Percentiles rank a stretch among this genome's conserved stretches.
Conservation (phyloP, 2,888 invertebrate species). For the Pammene fasciana region DNA sequence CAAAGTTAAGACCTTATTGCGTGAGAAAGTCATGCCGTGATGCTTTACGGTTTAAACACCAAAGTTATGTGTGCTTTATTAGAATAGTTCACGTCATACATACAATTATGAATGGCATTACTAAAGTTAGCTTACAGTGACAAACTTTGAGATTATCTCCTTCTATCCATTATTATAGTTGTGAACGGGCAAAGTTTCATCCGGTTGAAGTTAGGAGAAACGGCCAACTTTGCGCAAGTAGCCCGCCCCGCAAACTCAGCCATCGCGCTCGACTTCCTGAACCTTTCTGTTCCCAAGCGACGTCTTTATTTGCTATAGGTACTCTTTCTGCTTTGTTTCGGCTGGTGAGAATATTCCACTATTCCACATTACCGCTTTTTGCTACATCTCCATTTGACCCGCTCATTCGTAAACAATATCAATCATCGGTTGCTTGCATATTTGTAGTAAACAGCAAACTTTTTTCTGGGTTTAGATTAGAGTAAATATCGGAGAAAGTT, state of each 20-base stretch:
- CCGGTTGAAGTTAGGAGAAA: slow-evolving; percentile 58
- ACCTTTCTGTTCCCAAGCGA: slow-evolving; percentile 56
- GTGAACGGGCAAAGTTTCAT: slow-evolving; percentile 64
- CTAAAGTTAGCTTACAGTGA: slow-evolving; percentile 63
- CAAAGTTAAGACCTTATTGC: too few relatives aligned
- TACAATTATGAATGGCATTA: slow-evolving; percentile 56
- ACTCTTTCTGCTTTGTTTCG: slow-evolving; percentile 40
- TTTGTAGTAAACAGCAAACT: slow-evolving; percentile 20
- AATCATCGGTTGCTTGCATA: slow-evolving; percentile 22
- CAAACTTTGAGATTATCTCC: slow-evolving; percentile 74
- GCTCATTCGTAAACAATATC: slow-evolving; percentile 22
- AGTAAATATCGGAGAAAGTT: slow-evolving; percentile 63
- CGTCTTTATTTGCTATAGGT: slow-evolving; percentile 57
- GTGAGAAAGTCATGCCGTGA: too few relatives aligned
- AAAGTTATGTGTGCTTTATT: background rate
- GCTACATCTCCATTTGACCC: slow-evolving; percentile 4
- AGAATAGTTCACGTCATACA: background rate
- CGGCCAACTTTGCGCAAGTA: slow-evolving; percentile 63
- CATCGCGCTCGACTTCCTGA: slow-evolving; percentile 49
- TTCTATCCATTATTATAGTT: slow-evolving; percentile 67
- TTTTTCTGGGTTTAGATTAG: slow-evolving; percentile 24
- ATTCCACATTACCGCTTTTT: slow-evolving; percentile 12
- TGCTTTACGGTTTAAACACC: too few relatives aligned
- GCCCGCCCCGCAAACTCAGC: slow-evolving; percentile 59
- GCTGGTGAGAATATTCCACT: slow-evolving; percentile 9